Base-by-base conservation (phyloP, 2,888 invertebrate species). In the Melanostoma mellinum region DNA sequence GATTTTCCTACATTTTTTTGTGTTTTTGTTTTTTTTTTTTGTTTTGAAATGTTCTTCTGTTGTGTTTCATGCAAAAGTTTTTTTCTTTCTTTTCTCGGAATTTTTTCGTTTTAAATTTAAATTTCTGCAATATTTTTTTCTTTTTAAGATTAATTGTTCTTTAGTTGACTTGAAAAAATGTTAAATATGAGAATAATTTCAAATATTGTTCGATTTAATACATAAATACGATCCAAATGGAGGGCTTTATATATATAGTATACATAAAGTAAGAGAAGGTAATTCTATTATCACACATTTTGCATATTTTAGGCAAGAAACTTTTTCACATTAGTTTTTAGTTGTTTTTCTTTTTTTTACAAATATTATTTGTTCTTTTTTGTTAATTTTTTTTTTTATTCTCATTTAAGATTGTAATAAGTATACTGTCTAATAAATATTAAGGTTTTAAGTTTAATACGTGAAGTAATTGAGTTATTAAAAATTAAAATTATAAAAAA, bases 261-360 rank as follows among this genome's bases (percentile, higher is more conserved):
- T 84, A 84, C 84, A 75, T 84, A 75, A 84, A 79, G 84, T 84
- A 84, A 84, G 75, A 74, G 74, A 84, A 84, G 84, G 84, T 84
- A 79, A 79, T 84, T 84, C 79, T 90, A 89, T 90, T 89, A 89
- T 89, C 89, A 89, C 89, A 89, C 89, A 88, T 89, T 89, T 89
- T 90, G 89, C 89, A 89, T 89, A 87, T 88, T 86, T 86, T 89
- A 89, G 89, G 89, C 89, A 89, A 89, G 89, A 89, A 89, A 89
- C 89, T 89, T 85, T 88, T 89, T 85, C 79, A 73, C 73, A 76
- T 85, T 71, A 72, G 74, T 68, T 74, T 77, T 73, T 72, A 55
- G 38, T 80, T 74, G 46, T 58, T 65, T 69, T 68, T 73, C 10
- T 30, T 50, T 32, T 52, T 75, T 65, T 68, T 72, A 76, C 72